Evolutionary conservation across 2,797 vertebrate species (phyloP), one percentile per base, ranked within the genome.

Genomic region (Capromys pilorides): DNA sequence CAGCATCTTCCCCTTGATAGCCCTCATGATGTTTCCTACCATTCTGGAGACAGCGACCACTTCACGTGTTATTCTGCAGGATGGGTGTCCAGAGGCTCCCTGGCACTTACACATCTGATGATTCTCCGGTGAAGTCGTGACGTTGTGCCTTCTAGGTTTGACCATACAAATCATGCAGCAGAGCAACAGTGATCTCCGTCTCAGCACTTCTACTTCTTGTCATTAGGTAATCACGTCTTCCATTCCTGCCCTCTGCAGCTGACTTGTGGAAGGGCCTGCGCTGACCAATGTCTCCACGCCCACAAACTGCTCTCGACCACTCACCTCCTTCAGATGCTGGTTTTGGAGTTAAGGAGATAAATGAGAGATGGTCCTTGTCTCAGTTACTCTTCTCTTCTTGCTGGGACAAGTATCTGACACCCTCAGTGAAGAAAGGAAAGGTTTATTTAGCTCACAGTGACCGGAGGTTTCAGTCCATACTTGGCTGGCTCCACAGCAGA

Each of bases 161-260:
- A 82, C 54, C 45, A n/a, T 28, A 81, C 2, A 39, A 6, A 41
- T 71, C 66, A 66, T 51, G 51, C 41, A n/a, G 39, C 33, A 71
- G 66, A 84, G 14, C 41, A 71, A 9, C 64, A 59, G 12, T 51
- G 33, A n/a, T 24, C 36, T 66, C 75, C 5, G 24, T 75, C 31
- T 77, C 39, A 86, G 28, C n/a, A 75, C n/a, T 39, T 89, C 88
- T 62, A 33, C 81, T 77, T 94, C 86, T 66, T 28, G 49, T 64
- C n/a, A 1, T 88, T 45, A 77, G 62, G 49, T 49, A 66, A 75
- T 84, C 2, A 89, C n/a, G 81, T 51, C 85, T 66, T 79, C 78
- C 45, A 66, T 41, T 33, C 64, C 7, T 92, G 45, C 19, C 6
- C 22, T 82, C 82, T 69, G 57, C 36, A 79, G 59, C 12, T 92